Base-by-base conservation (phyloP, 2,797 vertebrate species). In the Rhinatrema bivittatum region DNA sequence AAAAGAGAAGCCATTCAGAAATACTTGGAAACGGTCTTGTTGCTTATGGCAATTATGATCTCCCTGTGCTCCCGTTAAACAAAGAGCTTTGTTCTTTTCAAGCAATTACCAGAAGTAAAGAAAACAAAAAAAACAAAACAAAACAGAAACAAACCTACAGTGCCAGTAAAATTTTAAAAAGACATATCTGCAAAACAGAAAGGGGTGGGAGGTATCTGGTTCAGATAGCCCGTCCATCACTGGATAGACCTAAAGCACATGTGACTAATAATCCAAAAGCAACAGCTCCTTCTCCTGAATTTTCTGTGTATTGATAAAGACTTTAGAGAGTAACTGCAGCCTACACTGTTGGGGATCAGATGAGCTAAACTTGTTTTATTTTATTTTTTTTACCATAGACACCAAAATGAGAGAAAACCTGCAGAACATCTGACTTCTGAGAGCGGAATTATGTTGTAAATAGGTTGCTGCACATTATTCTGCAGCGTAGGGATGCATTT, bases 41-140 rank as follows among this genome's bases (percentile, higher is more conserved):
- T 64, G 61, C 72, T 77, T 43, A 60, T 56, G 65, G 79, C 76
- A 79, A 82, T 86, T 86, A 84, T 16, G 42, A 65, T 67, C 46
- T 87, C 84, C 76, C 81, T 68, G 58, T 72, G 76, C 80, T 75
- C 71, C 64, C 64, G 63, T 85, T 86, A 85, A 85, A 85, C 81
- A 83, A 75, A 84, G 78, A 83, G 76, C 82, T 80, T 73, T 80
- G 76, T 74, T 81, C 79, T 80, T 75, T 64, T 64, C 74, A 74
- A 81, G 80, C 78, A 75, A 76, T 86, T 85, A 86, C 80, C 76
- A 85, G 81, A 79, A 85, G 59, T 73, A 59, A 29, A 46, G 59
- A 68, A 67, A 69, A 66, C n/a, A 65, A 39, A 50, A 44, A 50
- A 52, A n/a, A 29, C 46, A 25, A 35, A 12, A 44, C 47, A 47